phyloP scores from a whole-genome alignment of 1,140 invertebrate genomes.

The Linepithema humile region DNA sequence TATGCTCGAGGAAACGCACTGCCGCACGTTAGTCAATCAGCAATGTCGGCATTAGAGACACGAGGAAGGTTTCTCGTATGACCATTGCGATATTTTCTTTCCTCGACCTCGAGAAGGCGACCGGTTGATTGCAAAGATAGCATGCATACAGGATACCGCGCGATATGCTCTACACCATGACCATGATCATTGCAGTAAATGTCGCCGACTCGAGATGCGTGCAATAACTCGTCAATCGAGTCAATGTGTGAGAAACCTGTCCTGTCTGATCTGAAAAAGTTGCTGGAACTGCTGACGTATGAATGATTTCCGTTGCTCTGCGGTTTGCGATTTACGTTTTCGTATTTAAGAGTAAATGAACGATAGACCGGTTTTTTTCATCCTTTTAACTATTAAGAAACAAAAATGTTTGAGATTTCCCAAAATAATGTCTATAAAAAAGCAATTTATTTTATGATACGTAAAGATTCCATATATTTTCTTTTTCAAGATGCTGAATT shows the following conservation, averaged over 20 bases:
- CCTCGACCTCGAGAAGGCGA: slow-evolving; percentile 67
- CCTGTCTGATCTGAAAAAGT: background rate
- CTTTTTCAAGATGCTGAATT: no score
- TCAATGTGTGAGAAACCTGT: slow-evolving; percentile 24
- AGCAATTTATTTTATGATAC: no score
- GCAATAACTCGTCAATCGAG: background rate
- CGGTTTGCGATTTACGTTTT: background rate
- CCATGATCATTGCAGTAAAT: slow-evolving; percentile 12
- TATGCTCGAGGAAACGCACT: slow-evolving; percentile 62
- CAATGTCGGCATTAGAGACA: slow-evolving; percentile 53
- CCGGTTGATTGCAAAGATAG: background rate
- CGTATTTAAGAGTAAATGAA: slow-evolving; percentile 17
- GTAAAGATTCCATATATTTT: no score
- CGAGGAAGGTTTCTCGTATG: slow-evolving; percentile 66
- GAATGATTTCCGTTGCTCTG: background rate
- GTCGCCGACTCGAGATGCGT: background rate
- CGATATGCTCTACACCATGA: background rate
- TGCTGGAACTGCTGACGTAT: background rate
- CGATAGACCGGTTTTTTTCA: background rate
- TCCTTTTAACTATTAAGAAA: no score
- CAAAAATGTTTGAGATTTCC: no score
- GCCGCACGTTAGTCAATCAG: background rate
- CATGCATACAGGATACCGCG: background rate
- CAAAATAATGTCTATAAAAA: no score
- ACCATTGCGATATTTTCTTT: slow-evolving; percentile 55